These are phyloP conservation scores for Pheosia gnoma DNA, from an alignment of 2,888 invertebrate species.

Conservation along the genomic window DNA sequence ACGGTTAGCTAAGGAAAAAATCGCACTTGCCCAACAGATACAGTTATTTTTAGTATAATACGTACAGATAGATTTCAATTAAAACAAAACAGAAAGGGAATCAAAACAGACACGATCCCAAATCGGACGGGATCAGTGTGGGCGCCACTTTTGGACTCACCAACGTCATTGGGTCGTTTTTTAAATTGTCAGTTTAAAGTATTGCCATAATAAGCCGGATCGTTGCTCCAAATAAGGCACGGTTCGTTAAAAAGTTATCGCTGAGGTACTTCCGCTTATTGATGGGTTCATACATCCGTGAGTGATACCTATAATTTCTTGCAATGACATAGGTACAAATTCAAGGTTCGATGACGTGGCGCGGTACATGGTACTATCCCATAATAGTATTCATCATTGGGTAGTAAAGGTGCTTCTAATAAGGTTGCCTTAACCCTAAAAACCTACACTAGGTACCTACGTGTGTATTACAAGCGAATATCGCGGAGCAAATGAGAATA, in stretches of 20 bases:
- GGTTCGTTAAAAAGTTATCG: conserved; percentile 5
- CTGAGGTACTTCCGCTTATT: conserved; percentile 1
- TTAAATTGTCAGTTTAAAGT: not conserved
- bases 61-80: not conserved
- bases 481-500: no score
- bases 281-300: not conserved
- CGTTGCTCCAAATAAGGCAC: conserved; percentile 1
- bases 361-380: not conserved
- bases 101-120: not conserved
- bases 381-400: not conserved
- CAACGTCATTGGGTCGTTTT: not conserved
- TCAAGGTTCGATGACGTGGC: conserved; percentile 2
- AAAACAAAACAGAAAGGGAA: not conserved
- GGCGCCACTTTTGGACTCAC: not conserved
- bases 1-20: no score
- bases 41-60: not conserved
- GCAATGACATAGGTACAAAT: not conserved
- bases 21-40: no score
- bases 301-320: no score
- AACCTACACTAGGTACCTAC: no score
- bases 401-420: no score
- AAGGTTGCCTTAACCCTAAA: no score
- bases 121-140: not conserved
- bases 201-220: not conserved
- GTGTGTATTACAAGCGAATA: no score